Base-by-base conservation (phyloP, 1,140 invertebrate genomes). In the Achatina immaculata region DNA sequence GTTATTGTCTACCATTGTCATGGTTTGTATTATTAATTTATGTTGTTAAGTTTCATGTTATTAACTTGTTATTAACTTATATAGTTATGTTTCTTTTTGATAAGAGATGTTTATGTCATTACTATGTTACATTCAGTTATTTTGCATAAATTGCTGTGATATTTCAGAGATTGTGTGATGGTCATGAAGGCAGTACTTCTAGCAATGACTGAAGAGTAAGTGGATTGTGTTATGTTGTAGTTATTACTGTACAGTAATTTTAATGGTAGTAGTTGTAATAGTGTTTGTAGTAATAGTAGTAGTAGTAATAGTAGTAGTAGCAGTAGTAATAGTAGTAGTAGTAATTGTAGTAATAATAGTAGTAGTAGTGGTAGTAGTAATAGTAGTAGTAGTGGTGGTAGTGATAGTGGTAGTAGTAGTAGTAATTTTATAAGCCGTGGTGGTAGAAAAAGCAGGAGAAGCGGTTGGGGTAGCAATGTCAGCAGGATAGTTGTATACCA, bases 131-230 rank as follows among this genome's bases (percentile, higher is more conserved):
- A n/a, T n/a, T n/a, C n/a, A n/a, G n/a, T n/a, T n/a, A n/a, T n/a
- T n/a, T n/a, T n/a, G n/a, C n/a, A n/a, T n/a, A n/a, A n/a, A n/a
- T n/a, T n/a, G n/a, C n/a, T n/a, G n/a, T n/a, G n/a, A n/a, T n/a
- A n/a, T n/a, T n/a, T 34, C 58, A 65, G 58, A 65, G 9, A 65
- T 28, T 6, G 58, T 7, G 6, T 24, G 31, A 31, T 36, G 65
- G n/a, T 66, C 9, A 66, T 66, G 65, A 66, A 21, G 65, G 11
- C 65, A 2, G 3, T 66, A 11, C 28, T 66, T 7, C 65, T 66
- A 38, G 65, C 65, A 38, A 66, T 66, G 65, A 66, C 9, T 7
- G 65, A 66, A 66, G 65, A 66, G 65, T 66, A 34, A 66, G 65
- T 66, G n/a, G 65, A 6, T 2, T 21, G 16, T 9, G 19, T 55